These are phyloP conservation scores for Muntiacus reevesi DNA, from an alignment of 2,113 vertebrate species.

Conservation along the genomic window DNA sequence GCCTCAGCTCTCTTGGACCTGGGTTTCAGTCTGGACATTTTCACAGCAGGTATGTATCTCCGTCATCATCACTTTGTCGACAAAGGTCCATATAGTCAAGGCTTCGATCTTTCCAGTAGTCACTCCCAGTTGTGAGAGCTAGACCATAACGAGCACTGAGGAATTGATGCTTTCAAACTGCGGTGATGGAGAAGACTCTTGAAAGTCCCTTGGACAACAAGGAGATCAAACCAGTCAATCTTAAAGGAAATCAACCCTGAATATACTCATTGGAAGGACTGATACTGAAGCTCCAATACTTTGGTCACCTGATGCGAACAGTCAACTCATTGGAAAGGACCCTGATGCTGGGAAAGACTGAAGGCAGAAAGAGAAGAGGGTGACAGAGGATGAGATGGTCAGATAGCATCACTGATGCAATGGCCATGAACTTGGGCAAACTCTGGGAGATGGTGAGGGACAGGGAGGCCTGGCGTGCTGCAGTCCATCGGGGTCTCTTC, in stretches of 20 bases:
- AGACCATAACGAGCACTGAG: rapidly evolving
- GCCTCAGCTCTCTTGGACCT: neutral
- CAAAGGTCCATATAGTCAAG: neutral
- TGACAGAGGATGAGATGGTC: neutral
- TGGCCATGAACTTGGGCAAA: neutral
- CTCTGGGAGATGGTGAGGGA: neutral
- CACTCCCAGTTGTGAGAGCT: neutral
- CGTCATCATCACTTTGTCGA: neutral
- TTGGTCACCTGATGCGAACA: neutral
- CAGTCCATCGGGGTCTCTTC: neutral
- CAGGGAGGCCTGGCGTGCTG: neutral
- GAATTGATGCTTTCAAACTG: neutral
- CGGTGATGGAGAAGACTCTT: neutral
- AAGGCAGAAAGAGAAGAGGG: neutral
- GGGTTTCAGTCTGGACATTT: neutral
- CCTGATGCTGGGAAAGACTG: neutral
- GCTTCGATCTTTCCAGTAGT: neutral
- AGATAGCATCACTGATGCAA: neutral
- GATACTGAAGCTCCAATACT: neutral
- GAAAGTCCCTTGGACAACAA: neutral
- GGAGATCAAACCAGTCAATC: neutral
- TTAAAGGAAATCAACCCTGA: neutral
- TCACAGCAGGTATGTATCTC: neutral
- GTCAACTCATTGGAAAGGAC: neutral
- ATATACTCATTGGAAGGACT: neutral